Conservation (phyloP, 2,888 invertebrate species). For the Exocentrus adspersus region DNA sequence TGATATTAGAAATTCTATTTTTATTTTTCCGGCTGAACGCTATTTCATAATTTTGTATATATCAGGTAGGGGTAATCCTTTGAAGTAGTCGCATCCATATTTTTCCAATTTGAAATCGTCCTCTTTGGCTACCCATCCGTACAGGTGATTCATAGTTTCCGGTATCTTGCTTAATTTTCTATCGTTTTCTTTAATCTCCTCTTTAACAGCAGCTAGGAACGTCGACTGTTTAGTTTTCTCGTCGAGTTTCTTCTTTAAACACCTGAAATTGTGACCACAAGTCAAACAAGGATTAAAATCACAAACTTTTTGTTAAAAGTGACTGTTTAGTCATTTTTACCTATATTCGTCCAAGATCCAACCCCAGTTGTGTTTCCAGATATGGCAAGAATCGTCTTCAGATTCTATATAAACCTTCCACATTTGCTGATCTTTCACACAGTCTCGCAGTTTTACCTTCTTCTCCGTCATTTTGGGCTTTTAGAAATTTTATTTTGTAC, state of each 20-base stretch:
- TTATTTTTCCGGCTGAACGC: neutral
- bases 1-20: no score
- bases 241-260: conserved; percentile 29
- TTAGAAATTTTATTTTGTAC: neutral
- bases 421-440: conserved; percentile 20
- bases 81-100: conserved; percentile 32
- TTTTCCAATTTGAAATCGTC: conserved; percentile 26
- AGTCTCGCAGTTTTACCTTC: neutral
- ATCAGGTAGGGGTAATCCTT: conserved; percentile 26
- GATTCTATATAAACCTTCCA: conserved; percentile 31
- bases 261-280: no score
- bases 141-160: conserved; percentile 27
- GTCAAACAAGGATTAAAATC: no score
- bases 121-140: conserved; percentile 33
- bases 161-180: conserved; percentile 30
- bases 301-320: no score
- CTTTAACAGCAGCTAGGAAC: conserved; percentile 23
- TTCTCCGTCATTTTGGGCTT: neutral
- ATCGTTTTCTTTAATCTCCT: conserved; percentile 16
- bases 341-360: conserved; percentile 36
- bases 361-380: conserved; percentile 33
- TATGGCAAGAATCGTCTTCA: conserved; percentile 31
- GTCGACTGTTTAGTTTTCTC: conserved; percentile 29
- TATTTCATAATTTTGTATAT: neutral
- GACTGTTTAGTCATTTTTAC: no score